Evolutionary conservation across 2,113 vertebrate species (phyloP), one percentile per base, ranked within the genome.

Genomic region (Noturus placidus): DNA sequence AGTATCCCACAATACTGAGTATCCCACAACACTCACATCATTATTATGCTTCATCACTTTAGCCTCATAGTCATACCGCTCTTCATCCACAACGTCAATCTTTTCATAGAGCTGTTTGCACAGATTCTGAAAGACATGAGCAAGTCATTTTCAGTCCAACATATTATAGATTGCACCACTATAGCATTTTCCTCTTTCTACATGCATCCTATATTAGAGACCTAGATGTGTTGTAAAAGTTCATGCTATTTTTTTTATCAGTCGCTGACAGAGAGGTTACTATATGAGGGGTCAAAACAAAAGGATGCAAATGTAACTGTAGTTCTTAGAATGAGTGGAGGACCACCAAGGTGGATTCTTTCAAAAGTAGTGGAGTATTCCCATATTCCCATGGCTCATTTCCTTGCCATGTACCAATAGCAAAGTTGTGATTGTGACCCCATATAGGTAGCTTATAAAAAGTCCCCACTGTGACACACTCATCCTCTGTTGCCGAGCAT

Each of bases 21-120:
- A n/a, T n/a, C 19, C 3, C n/a, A 30, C 19, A 57, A 42, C 33
- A 87, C 91, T 87, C 91, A 96, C 96, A 93, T 96, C 96, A 0
- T 86, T 93, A 77, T 94, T 80, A 83, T 94, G 95, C 89, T 96
- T 96, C 30, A 88, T 91, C 14, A 96, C 96, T 91, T 96, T 95
- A 0, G 91, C 92, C 72, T 96, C 95, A 81, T 92, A 91, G 6
- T 96, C 95, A 0, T 95, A 96, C 80, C 96, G 91, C 88, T 96
- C 95, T 86, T 96, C 96, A 59, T 96, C 96, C 77, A 94, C 94
- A 33, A 94, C 92, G 69, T 93, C 94, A 35, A 95, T 87, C 10
- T 92, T 94, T 11, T 85, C 56, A 0, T 96, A 92, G 46, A 96
- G 93, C 79, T 95, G 90, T 72, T 89, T 93, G 89, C 96, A 96